Evolutionary conservation across 2,797 vertebrate species (phyloP), one percentile per base, ranked within the genome.

Genomic region (Epinephelus malabaricus): DNA sequence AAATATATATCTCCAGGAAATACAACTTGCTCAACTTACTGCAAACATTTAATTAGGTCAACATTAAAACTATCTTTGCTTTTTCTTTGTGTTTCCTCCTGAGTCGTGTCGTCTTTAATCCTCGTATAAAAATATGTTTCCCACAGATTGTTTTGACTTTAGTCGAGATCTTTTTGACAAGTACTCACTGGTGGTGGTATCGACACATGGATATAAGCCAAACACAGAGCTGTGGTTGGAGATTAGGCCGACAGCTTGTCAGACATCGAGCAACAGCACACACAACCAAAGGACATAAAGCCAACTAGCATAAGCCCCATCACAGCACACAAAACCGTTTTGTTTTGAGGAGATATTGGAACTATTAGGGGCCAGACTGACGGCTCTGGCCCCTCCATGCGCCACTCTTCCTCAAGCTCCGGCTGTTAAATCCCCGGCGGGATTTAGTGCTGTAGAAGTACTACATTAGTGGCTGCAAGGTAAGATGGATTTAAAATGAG

Each of bases 401-500:
- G 78, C 74, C 84, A 84, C 79, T 90, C 88, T 78, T 76, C 40
- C 79, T 81, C 85, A 25, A 15, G 43, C 84, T 71, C 65, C 21
- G 7, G 25, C 46, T 0, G 50, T 45, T 78, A 81, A 91, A 89
- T 79, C 88, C 86, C 73, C 18, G 0, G 61, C 64, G 51, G 89
- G 89, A 82, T 89, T 93, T 84, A 82, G 40, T 15, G 62, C 80
- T 34, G 50, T 12, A 21, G 76, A 60, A 72, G 69, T 15, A 45
- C 78, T 56, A 89, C 86, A 83, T 75, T 40, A 81, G 68, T 19
- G 30, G 65, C 55, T 69, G 78, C 43, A 74, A 86, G 81, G 88
- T 89, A 83, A 85, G 65, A 81, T 72, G 88, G 90, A 76, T 87
- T 89, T 88, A 87, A 87, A 78, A 80, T 18, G 54, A 84, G 76